These are phyloP conservation scores for Mus musculus DNA, from an alignment of 2,113 vertebrate genomes.

Conservation along the genomic window GRCm39 chr1:72971001-72971500, in stretches of 20 bases:
- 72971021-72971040: background rate
- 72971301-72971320: background rate
- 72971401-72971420: background rate
- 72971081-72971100: background rate
- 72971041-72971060: background rate
- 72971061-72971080: background rate
- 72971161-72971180: background rate
- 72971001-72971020: background rate
- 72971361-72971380: background rate
- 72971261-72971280: background rate
- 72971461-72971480: background rate
- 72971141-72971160: background rate
- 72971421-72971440: background rate
- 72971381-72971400: background rate
- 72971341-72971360: background rate
- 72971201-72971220: background rate
- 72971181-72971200: background rate
- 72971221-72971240: background rate
- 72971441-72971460: fast-evolving
- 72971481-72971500: background rate
- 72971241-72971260: background rate
- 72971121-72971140: background rate
- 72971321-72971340: background rate
- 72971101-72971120: background rate
- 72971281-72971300: background rate